Base-by-base conservation (phyloP, 2,888 invertebrate genomes). In the Tetramorium bicarinatum region DNA sequence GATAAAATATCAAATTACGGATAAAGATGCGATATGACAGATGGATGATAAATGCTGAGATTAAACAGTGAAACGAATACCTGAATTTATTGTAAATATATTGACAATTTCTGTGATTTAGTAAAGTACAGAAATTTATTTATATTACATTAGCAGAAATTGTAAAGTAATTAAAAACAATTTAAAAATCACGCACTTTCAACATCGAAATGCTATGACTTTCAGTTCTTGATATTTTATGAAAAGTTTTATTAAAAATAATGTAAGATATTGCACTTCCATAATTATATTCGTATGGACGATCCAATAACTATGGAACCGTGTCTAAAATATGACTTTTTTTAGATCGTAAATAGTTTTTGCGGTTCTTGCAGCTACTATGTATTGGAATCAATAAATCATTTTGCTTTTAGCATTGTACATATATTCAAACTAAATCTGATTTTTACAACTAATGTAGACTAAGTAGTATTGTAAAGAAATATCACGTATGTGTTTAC, bases 31-130 rank as follows among this genome's bases (percentile, higher is more conserved):
- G 13, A 49, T 34, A 13, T 44, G 49, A 67, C n/a, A 67, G 49
- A 69, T 69, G 13, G 11, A 69, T 49, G 69, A 69, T 69, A 49
- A 25, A 69, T 54, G 38, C 15, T 54, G 41, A 54, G 9, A 72
- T 21, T 34, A 4, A 3, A 56, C 34, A 15, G 38, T 21, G 38
- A 56, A 56, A 72, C 18, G 8, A 72, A 56, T 56, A 56, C 41
- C 54, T 21, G 18, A 6, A 67, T 67, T 67, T 71, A 71, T 71
- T 54, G 13, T 29, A 54, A 52, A 38, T 7, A 71, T 9, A 21
- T 52, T 21, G 34, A 25, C 29, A 41, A 59, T 59, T 72, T 41
- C 38, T 56, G 25, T n/a, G 25, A 13, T 59, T 44, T 59, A 59
- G 25, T 29, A 7, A 59, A n/a, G 8, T 41, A 59, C 6, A 74